A percentile compares a stretch with the other conserved stretches of the same genome.
These are phyloP conservation scores for Oryzias curvinotus DNA, from an alignment of 2,113 vertebrate genomes.

Conservation along the genomic window DNA sequence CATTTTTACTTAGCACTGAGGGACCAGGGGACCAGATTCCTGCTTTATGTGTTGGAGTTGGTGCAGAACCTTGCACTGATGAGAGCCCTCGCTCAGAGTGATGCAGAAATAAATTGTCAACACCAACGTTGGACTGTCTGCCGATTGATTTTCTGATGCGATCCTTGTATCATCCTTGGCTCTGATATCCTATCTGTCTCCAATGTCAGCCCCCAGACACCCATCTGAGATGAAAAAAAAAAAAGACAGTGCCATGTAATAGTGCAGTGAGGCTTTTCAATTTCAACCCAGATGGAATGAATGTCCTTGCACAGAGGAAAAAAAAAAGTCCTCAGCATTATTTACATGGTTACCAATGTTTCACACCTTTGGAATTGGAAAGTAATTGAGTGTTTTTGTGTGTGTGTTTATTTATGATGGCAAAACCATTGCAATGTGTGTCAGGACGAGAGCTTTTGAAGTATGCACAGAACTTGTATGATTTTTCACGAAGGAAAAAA, in stretches of 20 bases:
- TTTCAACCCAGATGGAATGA: slow-evolving; percentile 65
- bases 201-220: slow-evolving; percentile 55
- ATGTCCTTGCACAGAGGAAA: slow-evolving; percentile 47
- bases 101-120: slow-evolving; percentile 60
- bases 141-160: slow-evolving; percentile 71
- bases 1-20: slow-evolving; percentile 1
- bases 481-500: background rate
- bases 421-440: slow-evolving; percentile 9
- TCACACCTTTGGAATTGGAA: slow-evolving; percentile 48
- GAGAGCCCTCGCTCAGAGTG: slow-evolving; percentile 37
- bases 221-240: slow-evolving; percentile 65
- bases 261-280: slow-evolving; percentile 68
- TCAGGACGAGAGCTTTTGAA: slow-evolving; percentile 45
- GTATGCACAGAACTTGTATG: slow-evolving; percentile 14
- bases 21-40: slow-evolving; percentile 20
- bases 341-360: slow-evolving; percentile 52
- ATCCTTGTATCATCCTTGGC: slow-evolving; percentile 68
- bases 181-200: slow-evolving; percentile 73
- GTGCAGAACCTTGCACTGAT: slow-evolving; percentile 30
- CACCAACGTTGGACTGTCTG: slow-evolving; percentile 49
- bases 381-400: slow-evolving; percentile 39
- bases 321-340: slow-evolving; percentile 47
- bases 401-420: slow-evolving; percentile 53
- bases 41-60: slow-evolving; percentile 22
- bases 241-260: slow-evolving; percentile 66